phyloP scores from a whole-genome alignment of 2,888 invertebrate species.

The Mellilla xanthometata region DNA sequence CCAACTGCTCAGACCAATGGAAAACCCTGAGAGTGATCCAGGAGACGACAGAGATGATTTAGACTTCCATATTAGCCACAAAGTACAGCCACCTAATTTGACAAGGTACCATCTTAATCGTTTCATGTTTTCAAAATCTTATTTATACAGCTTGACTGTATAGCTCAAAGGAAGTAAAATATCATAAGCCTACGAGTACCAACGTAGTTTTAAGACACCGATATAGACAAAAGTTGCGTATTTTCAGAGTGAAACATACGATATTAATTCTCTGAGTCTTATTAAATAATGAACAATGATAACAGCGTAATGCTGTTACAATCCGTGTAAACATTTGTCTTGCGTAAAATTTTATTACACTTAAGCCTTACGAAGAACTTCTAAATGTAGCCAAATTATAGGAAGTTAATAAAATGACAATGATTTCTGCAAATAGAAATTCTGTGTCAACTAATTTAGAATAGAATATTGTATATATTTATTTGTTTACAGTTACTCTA shows the following conservation, averaged over 20 bases:
- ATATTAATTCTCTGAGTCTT: conserved; percentile 34
- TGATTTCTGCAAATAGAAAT: neutral
- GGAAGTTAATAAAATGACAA: conserved; percentile 6
- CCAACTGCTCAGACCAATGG: conserved; percentile 73
- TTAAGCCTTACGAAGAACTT: conserved; percentile 41
- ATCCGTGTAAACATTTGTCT: conserved; percentile 35
- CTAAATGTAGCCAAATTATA: conserved; percentile 5
- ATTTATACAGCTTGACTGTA: too few species aligned
- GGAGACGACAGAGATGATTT: conserved; percentile 77
- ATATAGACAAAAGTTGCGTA: conserved; percentile 1
- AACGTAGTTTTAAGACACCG: neutral
- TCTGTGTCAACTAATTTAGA: too few species aligned
- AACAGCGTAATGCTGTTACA: conserved; percentile 33
- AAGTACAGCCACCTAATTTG: conserved; percentile 65
- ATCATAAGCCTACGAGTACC: neutral
- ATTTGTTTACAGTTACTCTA: conserved; percentile 50
- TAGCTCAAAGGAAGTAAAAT: too few species aligned
- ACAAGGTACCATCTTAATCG: conserved; percentile 57
- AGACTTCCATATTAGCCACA: conserved; percentile 79
- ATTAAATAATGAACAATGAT: conserved; percentile 41
- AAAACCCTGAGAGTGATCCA: conserved; percentile 61
- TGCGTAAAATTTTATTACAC: conserved; percentile 33
- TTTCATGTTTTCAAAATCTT: too few species aligned
- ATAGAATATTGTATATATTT: neutral
- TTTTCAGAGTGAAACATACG: conserved; percentile 13